These are phyloP conservation scores for Microcebus griseorufus DNA, from an alignment of 2,113 vertebrate genomes.

Conservation along the genomic window DNA sequence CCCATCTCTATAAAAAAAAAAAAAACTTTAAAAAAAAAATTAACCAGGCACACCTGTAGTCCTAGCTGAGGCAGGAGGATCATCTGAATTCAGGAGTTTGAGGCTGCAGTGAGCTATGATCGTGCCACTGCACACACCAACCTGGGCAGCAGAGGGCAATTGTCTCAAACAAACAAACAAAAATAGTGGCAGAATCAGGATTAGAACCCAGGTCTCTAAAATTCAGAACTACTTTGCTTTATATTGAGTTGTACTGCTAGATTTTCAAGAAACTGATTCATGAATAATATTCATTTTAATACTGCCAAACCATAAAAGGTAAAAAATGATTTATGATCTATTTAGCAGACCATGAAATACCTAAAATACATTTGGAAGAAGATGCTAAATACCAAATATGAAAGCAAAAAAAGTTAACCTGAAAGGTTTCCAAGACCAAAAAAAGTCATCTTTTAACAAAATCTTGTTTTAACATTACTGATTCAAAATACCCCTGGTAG, in stretches of 20 bases:
- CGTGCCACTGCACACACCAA: too few species aligned
- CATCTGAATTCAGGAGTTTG: too few species aligned
- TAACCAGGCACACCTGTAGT: neutral
- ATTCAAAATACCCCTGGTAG: neutral
- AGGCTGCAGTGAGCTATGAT: too few species aligned
- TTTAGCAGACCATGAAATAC: neutral
- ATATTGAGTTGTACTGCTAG: neutral
- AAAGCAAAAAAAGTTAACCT: neutral
- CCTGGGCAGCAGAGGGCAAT: too few species aligned
- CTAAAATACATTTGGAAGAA: slow-evolving; percentile 30
- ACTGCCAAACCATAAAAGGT: neutral
- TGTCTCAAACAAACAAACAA: neutral
- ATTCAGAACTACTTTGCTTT: neutral
- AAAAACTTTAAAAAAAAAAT: too few species aligned
- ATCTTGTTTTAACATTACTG: neutral
- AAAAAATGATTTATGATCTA: neutral
- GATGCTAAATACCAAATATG: neutral
- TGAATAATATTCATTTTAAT: slow-evolving; percentile 13
- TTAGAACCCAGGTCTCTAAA: slow-evolving; percentile 9
- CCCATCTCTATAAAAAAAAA: too few species aligned
- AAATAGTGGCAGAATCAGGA: neutral
- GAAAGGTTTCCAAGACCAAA: neutral
- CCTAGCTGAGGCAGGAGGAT: too few species aligned
- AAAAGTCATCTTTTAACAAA: neutral
- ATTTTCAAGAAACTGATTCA: slow-evolving; percentile 23